Base-by-base conservation (phyloP, 2,113 vertebrate species). In the Sceloporus tristichus region DNA sequence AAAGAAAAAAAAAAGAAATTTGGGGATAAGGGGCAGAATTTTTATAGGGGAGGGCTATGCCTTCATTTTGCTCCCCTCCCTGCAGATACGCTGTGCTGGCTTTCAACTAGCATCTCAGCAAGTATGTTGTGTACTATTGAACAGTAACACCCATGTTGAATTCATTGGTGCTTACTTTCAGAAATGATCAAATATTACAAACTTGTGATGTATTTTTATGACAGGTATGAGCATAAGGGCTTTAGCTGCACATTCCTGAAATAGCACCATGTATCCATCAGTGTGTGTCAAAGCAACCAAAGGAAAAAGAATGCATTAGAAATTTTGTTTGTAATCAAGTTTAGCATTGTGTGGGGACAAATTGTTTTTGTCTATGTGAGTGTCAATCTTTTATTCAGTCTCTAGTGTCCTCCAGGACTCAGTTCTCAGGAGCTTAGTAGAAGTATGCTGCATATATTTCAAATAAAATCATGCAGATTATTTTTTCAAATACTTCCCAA, bases 391-490 rank as follows among this genome's bases (percentile, higher is more conserved):
- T 82, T 87, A 75, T 66, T 65, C 56, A 79, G 75, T 54, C 9
- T 79, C 75, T 29, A 87, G 65, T 48, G 2, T 1, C 7, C 59
- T 81, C 0, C 5, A 9, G 85, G 13, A 40, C 19, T 81, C 59
- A 59, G 5, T 53, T 2, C 19, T 88, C 11, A 53, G 79, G 87
- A 89, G 7, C 3, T 91, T 71, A 34, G 48, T 71, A 77, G 29
- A 85, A 14, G 76, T 70, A 82, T 11, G 53, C 25, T 16, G 19
- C 11, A 59, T n/a, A 73, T 59, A 87, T 65, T 89, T 82, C 8
- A 62, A 68, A 76, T 18, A n/a, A 91, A 84, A 34, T 56, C 21
- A 85, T 79, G 91, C 89, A 75, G 19, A 16, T 71, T 29, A 70
- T 19, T 87, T 83, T 80, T 2, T 81, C 38, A 78, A 78, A 83